Evolutionary conservation across 2,113 vertebrate genomes (phyloP), one percentile per base, ranked within the genome.

Genomic region (Brachionichthys hirsutus): DNA sequence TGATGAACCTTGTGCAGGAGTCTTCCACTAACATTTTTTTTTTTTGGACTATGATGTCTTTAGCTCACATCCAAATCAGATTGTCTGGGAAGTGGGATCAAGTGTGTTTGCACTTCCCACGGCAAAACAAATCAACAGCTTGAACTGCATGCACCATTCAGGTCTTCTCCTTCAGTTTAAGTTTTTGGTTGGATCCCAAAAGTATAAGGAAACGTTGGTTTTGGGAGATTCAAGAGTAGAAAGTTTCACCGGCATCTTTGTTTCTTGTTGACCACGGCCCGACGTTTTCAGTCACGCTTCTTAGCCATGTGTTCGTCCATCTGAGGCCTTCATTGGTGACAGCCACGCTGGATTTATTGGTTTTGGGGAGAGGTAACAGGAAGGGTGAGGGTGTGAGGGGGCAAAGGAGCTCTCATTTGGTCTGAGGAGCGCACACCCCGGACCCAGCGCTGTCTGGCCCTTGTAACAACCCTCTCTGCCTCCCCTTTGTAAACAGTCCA

Each of bases 401-500:
- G 58, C 55, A 61, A 60, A 68, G 60, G 53, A 70, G 62, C 70
- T 79, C 74, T 79, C 75, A 79, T 63, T 69, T 69, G 87, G 85
- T 85, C 74, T 56, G 48, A 78, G 68, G 57, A 82, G 59, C 74
- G 71, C 63, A 55, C 70, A 61, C 59, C 69, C 75, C 57, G 54
- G 65, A 84, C 75, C 68, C 59, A 47, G 61, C 22, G 45, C 70
- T 74, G 82, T 67, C 52, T 66, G 66, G 64, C 77, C 62, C 62
- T 59, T 60, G 67, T 30, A 77, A 70, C 68, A 68, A 64, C 72
- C 80, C 75, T 69, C 19, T 12, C 79, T 72, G 68, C 76, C 85
- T 67, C 76, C 82, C 77, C 60, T 82, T 67, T 69, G 84, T 88
- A 88, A 87, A 87, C 84, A 88, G 84, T 87, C 88, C 84, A 89